Percentiles rank a stretch among this genome's conserved stretches.
Evolutionary conservation across 2,797 vertebrate species (phyloP).

Genomic region (Notoglanidium macrostoma): DNA sequence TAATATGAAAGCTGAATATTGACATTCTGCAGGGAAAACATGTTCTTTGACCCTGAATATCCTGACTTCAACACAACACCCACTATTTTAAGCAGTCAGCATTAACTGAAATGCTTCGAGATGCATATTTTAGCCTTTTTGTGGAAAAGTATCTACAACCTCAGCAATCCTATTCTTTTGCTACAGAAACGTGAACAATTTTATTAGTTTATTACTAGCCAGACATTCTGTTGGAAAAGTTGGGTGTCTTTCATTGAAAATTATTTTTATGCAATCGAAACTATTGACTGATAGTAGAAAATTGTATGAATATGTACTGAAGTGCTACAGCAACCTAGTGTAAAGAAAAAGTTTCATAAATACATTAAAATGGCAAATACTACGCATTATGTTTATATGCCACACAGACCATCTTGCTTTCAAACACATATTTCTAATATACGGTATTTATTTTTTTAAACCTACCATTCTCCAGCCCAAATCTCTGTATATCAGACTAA

Average conservation of each 20-base stretch:
- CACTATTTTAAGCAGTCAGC: background rate
- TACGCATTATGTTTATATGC: background rate
- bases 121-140: conserved; percentile 1
- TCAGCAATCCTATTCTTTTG: background rate
- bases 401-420: background rate
- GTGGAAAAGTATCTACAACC: background rate
- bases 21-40: background rate
- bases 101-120: background rate
- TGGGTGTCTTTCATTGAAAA: background rate
- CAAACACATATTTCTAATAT: background rate
- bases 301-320: background rate
- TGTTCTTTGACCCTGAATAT: conserved; percentile 10
- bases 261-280: background rate
- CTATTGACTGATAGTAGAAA: background rate
- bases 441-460: background rate
- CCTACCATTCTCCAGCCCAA: background rate
- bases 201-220: background rate
- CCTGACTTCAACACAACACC: background rate
- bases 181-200: background rate
- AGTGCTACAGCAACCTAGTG: background rate
- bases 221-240: background rate
- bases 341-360: background rate
- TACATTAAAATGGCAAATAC: background rate
- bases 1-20: background rate
- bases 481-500: background rate